phyloP scores from a whole-genome alignment of 2,797 vertebrate genomes.

The Coluber constrictor region DNA sequence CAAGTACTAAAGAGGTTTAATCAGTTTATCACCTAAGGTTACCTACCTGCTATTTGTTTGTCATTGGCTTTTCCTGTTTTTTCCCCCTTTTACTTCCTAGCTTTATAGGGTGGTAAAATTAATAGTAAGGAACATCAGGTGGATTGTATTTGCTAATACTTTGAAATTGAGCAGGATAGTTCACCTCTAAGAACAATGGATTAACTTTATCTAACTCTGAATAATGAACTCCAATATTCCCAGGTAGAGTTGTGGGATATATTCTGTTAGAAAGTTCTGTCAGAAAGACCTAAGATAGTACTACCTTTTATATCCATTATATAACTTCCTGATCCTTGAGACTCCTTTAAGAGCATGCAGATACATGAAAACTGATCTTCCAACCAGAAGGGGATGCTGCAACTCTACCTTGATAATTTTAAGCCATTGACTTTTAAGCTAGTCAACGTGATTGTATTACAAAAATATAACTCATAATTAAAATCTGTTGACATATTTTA shows the following conservation, averaged over 20 bases:
- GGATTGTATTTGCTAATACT: not conserved
- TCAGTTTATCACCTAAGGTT: not conserved
- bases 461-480: not conserved
- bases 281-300: not conserved
- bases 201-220: not conserved
- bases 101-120: not conserved
- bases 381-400: not conserved
- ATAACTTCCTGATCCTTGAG: not conserved
- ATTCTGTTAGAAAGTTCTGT: not conserved
- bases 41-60: not conserved
- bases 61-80: not conserved
- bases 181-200: not conserved
- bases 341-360: not conserved
- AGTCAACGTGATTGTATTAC: not conserved
- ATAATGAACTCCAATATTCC: not conserved
- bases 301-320: not conserved
- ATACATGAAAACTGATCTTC: not conserved
- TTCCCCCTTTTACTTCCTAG: not conserved
- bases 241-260: not conserved
- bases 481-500: not conserved
- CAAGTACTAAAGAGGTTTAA: not conserved
- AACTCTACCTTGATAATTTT: constrained; percentile 1
- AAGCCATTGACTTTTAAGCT: not conserved
- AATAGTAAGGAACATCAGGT: not conserved
- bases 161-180: not conserved